Conservation (phyloP, 2,113 vertebrate species). For the Cinclus mexicanus region DNA sequence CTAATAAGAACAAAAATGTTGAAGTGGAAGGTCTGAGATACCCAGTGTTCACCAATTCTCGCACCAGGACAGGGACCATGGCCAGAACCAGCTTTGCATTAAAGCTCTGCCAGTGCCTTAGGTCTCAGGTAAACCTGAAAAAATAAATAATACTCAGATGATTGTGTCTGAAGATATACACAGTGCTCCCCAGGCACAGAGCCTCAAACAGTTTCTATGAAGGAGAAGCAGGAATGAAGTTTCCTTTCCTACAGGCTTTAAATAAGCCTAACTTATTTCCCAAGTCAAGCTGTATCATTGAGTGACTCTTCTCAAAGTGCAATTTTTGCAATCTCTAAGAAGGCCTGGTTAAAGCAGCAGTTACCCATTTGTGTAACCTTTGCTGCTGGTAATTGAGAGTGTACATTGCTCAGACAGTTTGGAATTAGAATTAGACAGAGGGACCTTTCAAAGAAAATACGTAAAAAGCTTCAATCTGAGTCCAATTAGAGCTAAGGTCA, state of each 20-base stretch:
- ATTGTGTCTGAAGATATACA: neutral
- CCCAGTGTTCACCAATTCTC: neutral
- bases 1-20: neutral
- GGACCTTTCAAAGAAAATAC: slow-evolving; percentile 18
- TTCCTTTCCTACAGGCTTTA: neutral
- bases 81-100: neutral
- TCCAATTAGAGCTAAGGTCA: slow-evolving; percentile 44
- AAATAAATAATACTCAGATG: neutral
- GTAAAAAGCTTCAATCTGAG: slow-evolving; percentile 24
- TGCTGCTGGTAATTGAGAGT: slow-evolving; percentile 36
- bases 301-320: neutral
- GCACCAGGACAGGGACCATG: neutral
- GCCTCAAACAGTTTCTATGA: neutral
- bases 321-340: neutral
- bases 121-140: neutral
- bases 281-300: neutral
- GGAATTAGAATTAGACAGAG: slow-evolving; percentile 35
- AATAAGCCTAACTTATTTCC: neutral
- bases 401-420: slow-evolving; percentile 9
- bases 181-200: neutral
- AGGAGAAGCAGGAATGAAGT: neutral
- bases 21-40: neutral
- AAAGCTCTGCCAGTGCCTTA: neutral
- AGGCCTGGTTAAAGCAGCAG: neutral
- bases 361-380: slow-evolving; percentile 34